phyloP scores from a whole-genome alignment of 2,888 invertebrate genomes.

The Drosophila siamana region DNA sequence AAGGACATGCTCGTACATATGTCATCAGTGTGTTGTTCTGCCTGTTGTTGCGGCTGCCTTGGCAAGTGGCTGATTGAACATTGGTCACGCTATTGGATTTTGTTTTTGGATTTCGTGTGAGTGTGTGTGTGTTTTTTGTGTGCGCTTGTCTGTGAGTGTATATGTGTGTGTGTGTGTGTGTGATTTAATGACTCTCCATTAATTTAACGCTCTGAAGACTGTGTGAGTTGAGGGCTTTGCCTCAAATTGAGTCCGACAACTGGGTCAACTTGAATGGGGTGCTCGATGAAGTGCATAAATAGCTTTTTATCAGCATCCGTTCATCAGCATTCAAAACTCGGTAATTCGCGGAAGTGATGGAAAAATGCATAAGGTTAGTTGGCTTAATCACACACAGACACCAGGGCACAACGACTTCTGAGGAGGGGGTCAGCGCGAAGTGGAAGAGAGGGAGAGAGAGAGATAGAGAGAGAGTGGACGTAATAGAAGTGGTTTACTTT shows the following conservation, averaged over 20 bases:
- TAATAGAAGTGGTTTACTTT: neutral
- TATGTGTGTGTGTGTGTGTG: slow-evolving; percentile 23
- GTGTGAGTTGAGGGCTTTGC: slow-evolving; percentile 7
- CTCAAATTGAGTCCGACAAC: slow-evolving; percentile 27
- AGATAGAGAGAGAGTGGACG: too few species aligned
- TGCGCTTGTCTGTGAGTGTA: slow-evolving; percentile 32
- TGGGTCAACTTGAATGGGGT: slow-evolving; percentile 23
- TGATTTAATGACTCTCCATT: slow-evolving; percentile 65
- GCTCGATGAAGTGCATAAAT: slow-evolving; percentile 32
- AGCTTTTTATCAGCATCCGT: slow-evolving; percentile 41
- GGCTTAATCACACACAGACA: slow-evolving; percentile 39
- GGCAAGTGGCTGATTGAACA: slow-evolving; percentile 46
- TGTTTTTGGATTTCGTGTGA: slow-evolving; percentile 3
- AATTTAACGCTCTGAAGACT: slow-evolving; percentile 45
- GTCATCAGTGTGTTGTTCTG: slow-evolving; percentile 21
- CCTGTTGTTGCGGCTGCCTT: slow-evolving; percentile 21
- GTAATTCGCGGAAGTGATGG: slow-evolving; percentile 57
- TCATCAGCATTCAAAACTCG: slow-evolving; percentile 49
- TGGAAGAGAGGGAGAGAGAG: too few species aligned
- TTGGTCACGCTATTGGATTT: slow-evolving; percentile 52
- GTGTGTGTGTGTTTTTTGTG: slow-evolving; percentile 14
- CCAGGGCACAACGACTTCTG: too few species aligned
- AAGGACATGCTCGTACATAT: slow-evolving; percentile 14
- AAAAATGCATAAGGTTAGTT: slow-evolving; percentile 49
- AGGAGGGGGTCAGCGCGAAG: neutral